Evolutionary conservation across 2,113 vertebrate genomes (phyloP).

Genomic region (Dendropsophus ebraccatus): DNA sequence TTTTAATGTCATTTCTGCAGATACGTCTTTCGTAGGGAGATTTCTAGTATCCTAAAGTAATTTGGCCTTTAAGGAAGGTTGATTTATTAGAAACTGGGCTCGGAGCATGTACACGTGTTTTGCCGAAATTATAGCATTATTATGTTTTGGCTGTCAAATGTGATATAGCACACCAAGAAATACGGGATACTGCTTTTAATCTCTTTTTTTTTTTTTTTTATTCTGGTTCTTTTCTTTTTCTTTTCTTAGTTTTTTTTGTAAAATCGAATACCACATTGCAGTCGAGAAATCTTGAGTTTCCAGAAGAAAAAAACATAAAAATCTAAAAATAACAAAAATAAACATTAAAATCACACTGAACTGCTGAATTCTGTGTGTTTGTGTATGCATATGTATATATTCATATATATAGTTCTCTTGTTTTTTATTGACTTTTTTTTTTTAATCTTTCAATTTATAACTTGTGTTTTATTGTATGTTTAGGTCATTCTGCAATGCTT

Average conservation of each 20-base stretch:
- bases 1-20: background rate
- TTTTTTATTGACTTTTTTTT: too few relatives aligned
- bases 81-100: background rate
- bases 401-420: background rate
- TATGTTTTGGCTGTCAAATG: background rate
- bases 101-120: background rate
- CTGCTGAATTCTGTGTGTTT: background rate
- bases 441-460: too few relatives aligned
- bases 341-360: too few relatives aligned
- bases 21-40: too few relatives aligned
- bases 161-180: background rate
- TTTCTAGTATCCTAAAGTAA: background rate
- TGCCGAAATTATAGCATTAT: background rate
- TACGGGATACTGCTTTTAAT: background rate
- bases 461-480: too few relatives aligned
- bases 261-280: too few relatives aligned
- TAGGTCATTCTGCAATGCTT: too few relatives aligned
- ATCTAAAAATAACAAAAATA: too few relatives aligned
- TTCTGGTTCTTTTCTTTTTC: background rate
- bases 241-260: too few relatives aligned
- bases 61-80: background rate
- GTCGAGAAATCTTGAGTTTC: too few relatives aligned
- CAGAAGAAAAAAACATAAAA: too few relatives aligned
- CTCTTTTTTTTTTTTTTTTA: background rate
- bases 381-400: background rate